These are phyloP conservation scores for Pseudois nayaur DNA, from an alignment of 2,113 vertebrate species.

Conservation along the genomic window DNA sequence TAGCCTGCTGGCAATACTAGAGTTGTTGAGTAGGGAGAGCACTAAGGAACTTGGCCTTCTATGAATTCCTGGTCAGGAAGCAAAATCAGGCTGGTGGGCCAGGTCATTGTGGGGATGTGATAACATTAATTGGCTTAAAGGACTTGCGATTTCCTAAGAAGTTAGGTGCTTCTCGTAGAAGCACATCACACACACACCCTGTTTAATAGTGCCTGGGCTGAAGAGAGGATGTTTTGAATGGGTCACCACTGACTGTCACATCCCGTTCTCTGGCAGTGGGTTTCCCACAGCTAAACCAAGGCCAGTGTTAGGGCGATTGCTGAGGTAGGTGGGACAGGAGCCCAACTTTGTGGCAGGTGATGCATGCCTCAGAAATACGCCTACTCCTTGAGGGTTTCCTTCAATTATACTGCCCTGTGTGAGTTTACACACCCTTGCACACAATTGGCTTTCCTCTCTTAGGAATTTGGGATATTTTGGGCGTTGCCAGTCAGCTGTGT, in stretches of 20 bases:
- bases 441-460: background rate
- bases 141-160: background rate
- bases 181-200: too few species aligned
- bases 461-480: background rate
- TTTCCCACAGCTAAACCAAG: background rate
- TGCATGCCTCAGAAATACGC: background rate
- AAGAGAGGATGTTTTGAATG: conserved; percentile 35
- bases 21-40: background rate
- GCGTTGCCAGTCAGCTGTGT: background rate
- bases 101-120: background rate
- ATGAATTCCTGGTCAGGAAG: background rate
- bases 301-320: background rate
- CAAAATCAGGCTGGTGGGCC: background rate
- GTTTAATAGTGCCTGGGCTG: background rate
- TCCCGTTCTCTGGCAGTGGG: background rate
- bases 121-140: background rate
- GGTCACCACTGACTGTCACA: background rate
- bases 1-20: background rate
- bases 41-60: background rate
- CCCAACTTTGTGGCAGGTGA: background rate
- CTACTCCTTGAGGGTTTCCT: background rate
- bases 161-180: background rate
- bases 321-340: background rate
- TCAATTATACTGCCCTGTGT: background rate
- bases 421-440: background rate